phyloP scores from a whole-genome alignment of 2,113 vertebrate species.

The Paracanthobrama guichenoti region DNA sequence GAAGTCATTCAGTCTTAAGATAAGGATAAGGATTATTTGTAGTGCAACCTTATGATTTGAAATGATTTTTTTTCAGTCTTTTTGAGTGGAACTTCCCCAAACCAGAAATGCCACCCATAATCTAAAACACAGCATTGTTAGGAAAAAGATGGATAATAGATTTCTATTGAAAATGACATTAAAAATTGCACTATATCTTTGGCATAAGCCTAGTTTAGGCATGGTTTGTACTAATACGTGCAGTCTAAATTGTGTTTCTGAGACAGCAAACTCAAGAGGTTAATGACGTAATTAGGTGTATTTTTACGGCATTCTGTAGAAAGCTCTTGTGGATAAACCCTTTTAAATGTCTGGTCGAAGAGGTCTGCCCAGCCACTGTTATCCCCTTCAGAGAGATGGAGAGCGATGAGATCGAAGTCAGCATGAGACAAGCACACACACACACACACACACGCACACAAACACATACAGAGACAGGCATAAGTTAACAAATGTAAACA shows the following conservation, averaged over 20 bases:
- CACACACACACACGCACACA: neutral
- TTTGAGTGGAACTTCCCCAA: too few relatives aligned
- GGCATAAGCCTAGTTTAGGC: neutral
- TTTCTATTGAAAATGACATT: neutral
- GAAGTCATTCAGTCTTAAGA: too few relatives aligned
- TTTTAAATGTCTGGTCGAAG: slow-evolving; percentile 71
- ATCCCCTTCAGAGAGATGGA: slow-evolving; percentile 70
- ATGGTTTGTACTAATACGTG: neutral
- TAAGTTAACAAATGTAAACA: too few relatives aligned
- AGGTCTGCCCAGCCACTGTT: slow-evolving; percentile 76
- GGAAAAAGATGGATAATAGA: neutral
- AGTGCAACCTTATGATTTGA: too few relatives aligned
- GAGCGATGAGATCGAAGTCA: neutral
- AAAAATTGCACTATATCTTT: neutral
- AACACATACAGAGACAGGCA: neutral
- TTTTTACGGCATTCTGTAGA: slow-evolving; percentile 79
- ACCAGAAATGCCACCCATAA: too few relatives aligned
- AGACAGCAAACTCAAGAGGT: neutral
- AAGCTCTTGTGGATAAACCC: slow-evolving; percentile 60
- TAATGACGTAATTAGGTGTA: neutral
- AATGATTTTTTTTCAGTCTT: too few relatives aligned
- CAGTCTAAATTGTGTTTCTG: neutral
- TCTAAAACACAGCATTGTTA: too few relatives aligned
- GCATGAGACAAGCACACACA: neutral
- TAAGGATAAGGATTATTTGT: too few relatives aligned